phyloP scores from a whole-genome alignment of 2,113 vertebrate genomes.

The Dipodomys ordii region DNA sequence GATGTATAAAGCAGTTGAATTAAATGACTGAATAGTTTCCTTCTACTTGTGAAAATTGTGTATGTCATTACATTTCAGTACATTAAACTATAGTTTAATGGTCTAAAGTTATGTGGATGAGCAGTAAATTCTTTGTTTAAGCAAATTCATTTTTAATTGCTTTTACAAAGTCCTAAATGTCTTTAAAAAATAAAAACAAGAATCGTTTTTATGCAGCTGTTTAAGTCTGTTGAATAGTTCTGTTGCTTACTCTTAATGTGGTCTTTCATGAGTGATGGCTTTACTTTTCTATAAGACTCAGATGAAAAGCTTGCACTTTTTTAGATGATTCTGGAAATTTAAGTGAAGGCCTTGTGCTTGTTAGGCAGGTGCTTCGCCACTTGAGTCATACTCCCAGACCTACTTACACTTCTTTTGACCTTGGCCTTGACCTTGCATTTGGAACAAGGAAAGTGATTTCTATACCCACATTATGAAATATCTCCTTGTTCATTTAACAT shows the following conservation, averaged over 20 bases:
- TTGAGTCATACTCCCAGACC: too few relatives aligned
- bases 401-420: background rate
- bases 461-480: background rate
- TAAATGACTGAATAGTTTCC: background rate
- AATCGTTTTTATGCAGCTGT: background rate
- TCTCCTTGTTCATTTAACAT: background rate
- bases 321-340: background rate
- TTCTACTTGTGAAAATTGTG: slow-evolving; percentile 23
- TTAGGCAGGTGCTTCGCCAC: too few relatives aligned
- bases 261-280: slow-evolving; percentile 7
- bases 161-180: background rate
- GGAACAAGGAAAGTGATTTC: background rate
- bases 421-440: slow-evolving; percentile 29
- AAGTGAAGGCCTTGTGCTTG: too few relatives aligned
- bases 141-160: background rate
- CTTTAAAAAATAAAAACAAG: background rate
- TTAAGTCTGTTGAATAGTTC: background rate
- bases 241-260: background rate
- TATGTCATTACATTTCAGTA: too few relatives aligned
- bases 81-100: background rate
- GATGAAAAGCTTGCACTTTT: background rate
- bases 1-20: background rate
- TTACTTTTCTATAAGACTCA: background rate
- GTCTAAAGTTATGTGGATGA: background rate
- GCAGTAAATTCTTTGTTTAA: slow-evolving; percentile 5